Evolutionary conservation across 2,113 vertebrate species (phyloP).

Genomic region (Calidris pugnax): DNA sequence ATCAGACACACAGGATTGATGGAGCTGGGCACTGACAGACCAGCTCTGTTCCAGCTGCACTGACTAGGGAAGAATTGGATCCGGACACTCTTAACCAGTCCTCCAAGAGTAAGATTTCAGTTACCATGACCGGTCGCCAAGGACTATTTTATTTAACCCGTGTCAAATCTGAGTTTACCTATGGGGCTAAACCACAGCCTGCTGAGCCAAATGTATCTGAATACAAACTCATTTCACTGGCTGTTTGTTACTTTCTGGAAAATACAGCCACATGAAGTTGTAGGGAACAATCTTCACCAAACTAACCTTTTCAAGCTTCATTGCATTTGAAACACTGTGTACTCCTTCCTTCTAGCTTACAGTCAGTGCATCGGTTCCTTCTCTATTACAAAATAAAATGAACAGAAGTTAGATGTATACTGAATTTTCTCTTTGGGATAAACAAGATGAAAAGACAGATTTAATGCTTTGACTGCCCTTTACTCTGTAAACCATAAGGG

Average conservation of each 20-base stretch:
- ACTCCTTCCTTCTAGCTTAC: neutral
- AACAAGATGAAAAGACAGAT: neutral
- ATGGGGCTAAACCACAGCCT: conserved; percentile 20
- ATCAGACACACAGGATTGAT: conserved; percentile 18
- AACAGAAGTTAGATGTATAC: neutral
- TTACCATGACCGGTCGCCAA: neutral
- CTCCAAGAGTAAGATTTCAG: conserved; percentile 44
- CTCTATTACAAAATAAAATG: conserved; percentile 35
- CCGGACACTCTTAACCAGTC: conserved; percentile 15
- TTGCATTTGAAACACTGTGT: conserved; percentile 34
- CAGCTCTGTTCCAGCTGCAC: conserved; percentile 36
- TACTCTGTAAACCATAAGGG: neutral
- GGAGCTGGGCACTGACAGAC: conserved; percentile 13
- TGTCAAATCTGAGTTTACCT: conserved; percentile 46
- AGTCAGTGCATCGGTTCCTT: neutral
- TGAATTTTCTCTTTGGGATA: conserved; percentile 18
- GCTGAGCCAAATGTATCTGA: conserved; percentile 34
- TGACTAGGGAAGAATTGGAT: conserved; percentile 33
- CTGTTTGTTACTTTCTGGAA: conserved; percentile 64
- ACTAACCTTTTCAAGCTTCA: neutral
- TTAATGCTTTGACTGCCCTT: neutral
- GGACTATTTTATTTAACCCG: conserved; percentile 30
- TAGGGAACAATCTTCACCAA: conserved; percentile 8
- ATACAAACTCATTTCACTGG: conserved; percentile 13
- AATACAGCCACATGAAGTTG: neutral